phyloP scores from a whole-genome alignment of 2,888 invertebrate species.

The Neria commutata region DNA sequence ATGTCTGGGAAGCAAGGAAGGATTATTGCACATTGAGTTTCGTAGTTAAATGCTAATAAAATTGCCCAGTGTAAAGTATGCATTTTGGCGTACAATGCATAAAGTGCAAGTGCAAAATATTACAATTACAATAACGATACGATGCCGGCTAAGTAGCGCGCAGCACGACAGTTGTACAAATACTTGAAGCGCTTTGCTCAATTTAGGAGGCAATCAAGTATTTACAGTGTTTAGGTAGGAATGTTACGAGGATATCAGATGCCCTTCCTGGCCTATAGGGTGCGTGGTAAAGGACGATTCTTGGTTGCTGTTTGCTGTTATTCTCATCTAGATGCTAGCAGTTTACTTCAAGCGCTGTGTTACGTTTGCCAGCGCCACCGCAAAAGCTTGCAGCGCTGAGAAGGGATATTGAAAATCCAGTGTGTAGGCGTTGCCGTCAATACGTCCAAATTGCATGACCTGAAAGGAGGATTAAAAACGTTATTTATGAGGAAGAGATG shows the following conservation, averaged over 20 bases:
- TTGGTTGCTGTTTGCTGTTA: neutral
- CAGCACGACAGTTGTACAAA: neutral
- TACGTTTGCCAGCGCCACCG: conserved; percentile 80
- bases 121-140: neutral
- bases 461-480: conserved; percentile 58
- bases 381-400: conserved; percentile 97
- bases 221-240: neutral
- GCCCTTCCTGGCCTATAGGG: too few species aligned
- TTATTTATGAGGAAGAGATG: too few species aligned
- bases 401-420: conserved; percentile 99
- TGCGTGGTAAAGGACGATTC: too few species aligned
- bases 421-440: conserved; percentile 98
- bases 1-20: neutral
- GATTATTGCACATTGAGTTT: conserved; percentile 3
- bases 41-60: neutral
- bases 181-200: conserved; percentile 25
- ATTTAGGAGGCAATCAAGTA: neutral
- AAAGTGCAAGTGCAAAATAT: conserved; percentile 17
- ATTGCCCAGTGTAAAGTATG: neutral
- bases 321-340: neutral
- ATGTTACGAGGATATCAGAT: too few species aligned
- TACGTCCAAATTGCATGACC: conserved; percentile 99
- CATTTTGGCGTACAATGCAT: conserved; percentile 12
- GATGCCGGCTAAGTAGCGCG: neutral
- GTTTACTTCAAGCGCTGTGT: conserved; percentile 62